Conservation (phyloP, 1,140 invertebrate species). For the Ectropis grisescens region DNA sequence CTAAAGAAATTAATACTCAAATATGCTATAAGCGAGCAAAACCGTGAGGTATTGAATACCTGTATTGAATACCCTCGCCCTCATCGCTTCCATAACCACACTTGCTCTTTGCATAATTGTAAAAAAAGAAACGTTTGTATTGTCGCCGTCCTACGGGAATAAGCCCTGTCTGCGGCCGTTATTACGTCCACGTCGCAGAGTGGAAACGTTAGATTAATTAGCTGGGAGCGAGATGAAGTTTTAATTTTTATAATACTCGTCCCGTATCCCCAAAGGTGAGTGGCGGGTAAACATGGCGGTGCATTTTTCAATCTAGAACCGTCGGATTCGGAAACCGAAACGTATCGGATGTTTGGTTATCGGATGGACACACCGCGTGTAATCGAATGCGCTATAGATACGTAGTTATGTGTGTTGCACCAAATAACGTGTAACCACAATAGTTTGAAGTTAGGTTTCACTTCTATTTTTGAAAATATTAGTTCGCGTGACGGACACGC, state of each 20-base stretch:
- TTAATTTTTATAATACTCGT: conserved; percentile 40
- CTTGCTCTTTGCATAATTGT: conserved; percentile 16
- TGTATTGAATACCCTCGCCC: too few relatives aligned
- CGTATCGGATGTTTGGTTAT: conserved; percentile 29
- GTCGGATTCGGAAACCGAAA: conserved; percentile 14
- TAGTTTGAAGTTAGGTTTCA: too few relatives aligned
- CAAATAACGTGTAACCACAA: too few relatives aligned
- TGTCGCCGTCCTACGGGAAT: conserved; percentile 29
- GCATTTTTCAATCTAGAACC: conserved; percentile 20
- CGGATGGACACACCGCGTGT: conserved; percentile 25
- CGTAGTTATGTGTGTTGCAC: conserved; percentile 14
- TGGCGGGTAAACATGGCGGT: conserved; percentile 10
- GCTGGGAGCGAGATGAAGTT: conserved; percentile 31
- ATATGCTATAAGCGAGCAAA: too few relatives aligned
- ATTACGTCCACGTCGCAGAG: conserved; percentile 29
- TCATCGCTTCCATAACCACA: background rate
- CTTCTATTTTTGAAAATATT: too few relatives aligned
- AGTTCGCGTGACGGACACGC: too few relatives aligned
- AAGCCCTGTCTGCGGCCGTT: conserved; percentile 26
- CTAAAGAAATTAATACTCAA: too few relatives aligned
- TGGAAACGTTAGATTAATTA: conserved; percentile 41
- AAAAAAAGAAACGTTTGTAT: conserved; percentile 16
- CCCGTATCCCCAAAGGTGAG: conserved; percentile 8
- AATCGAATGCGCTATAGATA: conserved; percentile 34
- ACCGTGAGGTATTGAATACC: too few relatives aligned